Conservation (phyloP, 1,140 invertebrate genomes). For the Triops longicaudatus region DNA sequence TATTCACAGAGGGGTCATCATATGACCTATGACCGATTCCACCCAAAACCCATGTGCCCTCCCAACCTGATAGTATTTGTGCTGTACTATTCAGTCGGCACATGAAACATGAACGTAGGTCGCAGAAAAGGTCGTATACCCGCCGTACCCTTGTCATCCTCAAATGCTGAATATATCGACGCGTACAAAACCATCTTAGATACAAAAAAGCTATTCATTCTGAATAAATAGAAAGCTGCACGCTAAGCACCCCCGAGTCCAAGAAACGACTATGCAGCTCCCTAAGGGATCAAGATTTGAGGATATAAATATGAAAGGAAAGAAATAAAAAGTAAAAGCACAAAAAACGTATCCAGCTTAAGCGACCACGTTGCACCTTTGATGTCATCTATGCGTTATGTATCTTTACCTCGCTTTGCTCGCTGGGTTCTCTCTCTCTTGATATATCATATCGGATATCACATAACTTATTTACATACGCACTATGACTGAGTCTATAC, state of each 20-base stretch:
- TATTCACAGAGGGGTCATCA: constrained; percentile 14
- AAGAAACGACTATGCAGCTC: not conserved
- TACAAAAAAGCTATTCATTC: not conserved
- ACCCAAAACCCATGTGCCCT: not conserved
- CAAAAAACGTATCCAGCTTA: not conserved
- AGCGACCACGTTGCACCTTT: not conserved
- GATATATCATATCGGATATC: not conserved
- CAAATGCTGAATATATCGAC: not conserved
- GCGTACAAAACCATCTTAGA: not conserved
- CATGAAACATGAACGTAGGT: constrained; percentile 12
- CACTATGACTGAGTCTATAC: not conserved
- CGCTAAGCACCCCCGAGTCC: not conserved
- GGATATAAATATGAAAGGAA: constrained; percentile 13
- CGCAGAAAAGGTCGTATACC: not conserved
- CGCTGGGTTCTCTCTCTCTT: not conserved
- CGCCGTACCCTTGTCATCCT: not conserved
- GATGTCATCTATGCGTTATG: not conserved
- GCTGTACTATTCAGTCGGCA: not conserved
- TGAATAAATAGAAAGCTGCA: not conserved
- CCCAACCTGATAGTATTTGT: not conserved
- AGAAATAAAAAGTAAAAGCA: not conserved
- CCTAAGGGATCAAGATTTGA: not conserved
- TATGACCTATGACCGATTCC: constrained; percentile 2
- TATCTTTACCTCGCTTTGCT: not conserved
- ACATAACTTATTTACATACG: constrained; percentile 9